These are phyloP conservation scores for Pammene aurita DNA, from an alignment of 2,888 invertebrate species.

Conservation along the genomic window DNA sequence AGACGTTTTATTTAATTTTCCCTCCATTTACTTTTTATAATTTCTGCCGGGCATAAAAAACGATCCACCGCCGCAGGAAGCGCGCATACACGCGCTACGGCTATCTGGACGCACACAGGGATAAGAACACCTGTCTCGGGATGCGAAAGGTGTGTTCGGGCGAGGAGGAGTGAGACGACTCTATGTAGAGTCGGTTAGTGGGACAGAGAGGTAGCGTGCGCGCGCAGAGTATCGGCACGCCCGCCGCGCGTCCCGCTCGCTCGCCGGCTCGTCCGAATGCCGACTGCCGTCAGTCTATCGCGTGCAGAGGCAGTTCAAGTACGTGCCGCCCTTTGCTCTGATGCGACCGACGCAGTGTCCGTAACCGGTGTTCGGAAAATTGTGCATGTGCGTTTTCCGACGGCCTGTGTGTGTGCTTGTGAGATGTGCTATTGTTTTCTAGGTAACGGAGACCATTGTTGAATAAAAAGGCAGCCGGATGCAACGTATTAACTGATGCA, in stretches of 20 bases:
- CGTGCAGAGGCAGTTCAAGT: constrained; percentile 77
- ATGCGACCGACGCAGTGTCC: constrained; percentile 81
- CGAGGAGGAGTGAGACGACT: constrained; percentile 64
- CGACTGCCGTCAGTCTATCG: constrained; percentile 75
- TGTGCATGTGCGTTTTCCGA: constrained; percentile 84
- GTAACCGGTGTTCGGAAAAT: constrained; percentile 82
- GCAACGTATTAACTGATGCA: constrained; percentile 63
- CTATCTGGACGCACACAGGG: constrained; percentile 76
- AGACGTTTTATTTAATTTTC: constrained; percentile 84
- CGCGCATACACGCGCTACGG: constrained; percentile 67
- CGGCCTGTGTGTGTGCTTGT: constrained; percentile 81
- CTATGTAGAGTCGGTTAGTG: constrained; percentile 57
- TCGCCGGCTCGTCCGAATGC: constrained; percentile 62
- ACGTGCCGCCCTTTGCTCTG: constrained; percentile 75
- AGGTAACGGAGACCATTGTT: constrained; percentile 75
- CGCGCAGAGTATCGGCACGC: constrained; percentile 77
- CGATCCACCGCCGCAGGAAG: constrained; percentile 82
- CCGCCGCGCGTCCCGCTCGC: constrained; percentile 81
- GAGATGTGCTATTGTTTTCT: constrained; percentile 83
- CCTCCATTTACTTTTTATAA: constrained; percentile 84
- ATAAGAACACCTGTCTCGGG: constrained; percentile 81
- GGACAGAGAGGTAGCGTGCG: constrained; percentile 71
- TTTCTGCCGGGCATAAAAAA: constrained; percentile 82
- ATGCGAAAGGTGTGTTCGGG: constrained; percentile 80
- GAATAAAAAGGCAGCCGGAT: constrained; percentile 71